Evolutionary conservation across 2,113 vertebrate genomes (phyloP).

Genomic region (Apus apus): DNA sequence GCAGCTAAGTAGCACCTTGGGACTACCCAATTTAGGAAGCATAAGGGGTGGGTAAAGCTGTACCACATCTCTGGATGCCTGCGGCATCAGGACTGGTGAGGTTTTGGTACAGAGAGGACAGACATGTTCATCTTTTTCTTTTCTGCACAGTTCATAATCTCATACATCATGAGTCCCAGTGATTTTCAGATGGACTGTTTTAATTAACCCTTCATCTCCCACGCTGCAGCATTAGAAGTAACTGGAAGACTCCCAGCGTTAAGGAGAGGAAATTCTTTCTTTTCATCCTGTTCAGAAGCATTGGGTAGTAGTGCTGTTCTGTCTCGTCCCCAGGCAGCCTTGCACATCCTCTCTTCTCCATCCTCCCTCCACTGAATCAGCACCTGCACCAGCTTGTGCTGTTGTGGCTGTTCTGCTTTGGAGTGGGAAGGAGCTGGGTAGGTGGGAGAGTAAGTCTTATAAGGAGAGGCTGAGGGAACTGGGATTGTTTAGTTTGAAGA

Average conservation of each 20-base stretch:
- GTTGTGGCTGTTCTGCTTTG: neutral
- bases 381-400: neutral
- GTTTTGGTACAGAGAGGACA: neutral
- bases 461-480: no score
- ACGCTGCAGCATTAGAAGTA: neutral
- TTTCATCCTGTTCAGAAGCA: rapidly evolving
- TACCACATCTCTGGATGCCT: neutral
- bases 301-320: neutral
- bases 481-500: no score
- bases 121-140: neutral
- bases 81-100: neutral
- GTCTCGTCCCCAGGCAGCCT: neutral
- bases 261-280: neutral
- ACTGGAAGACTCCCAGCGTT: neutral
- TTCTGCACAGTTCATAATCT: neutral
- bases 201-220: neutral
- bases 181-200: neutral
- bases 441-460: neutral
- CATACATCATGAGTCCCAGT: neutral
- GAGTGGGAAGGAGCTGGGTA: neutral
- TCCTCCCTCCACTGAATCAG: neutral
- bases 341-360: neutral
- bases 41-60: neutral
- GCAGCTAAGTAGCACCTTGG: neutral
- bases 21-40: neutral